Evolutionary conservation across 1,140 invertebrate genomes (phyloP).

Genomic region (Heliconius nattereri): DNA sequence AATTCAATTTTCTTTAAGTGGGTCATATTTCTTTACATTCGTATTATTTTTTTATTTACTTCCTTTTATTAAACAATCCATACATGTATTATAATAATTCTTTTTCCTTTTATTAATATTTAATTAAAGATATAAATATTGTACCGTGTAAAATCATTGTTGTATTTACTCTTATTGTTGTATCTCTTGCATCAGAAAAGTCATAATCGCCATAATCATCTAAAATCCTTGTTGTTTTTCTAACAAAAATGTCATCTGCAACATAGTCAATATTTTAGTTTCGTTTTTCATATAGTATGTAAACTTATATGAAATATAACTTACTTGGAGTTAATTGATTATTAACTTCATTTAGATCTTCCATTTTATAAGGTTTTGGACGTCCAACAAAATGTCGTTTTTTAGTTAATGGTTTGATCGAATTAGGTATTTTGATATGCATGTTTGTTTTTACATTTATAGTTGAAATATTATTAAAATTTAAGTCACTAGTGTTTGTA

Average conservation of each 20-base stretch:
- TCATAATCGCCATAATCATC: slow-evolving; percentile 55
- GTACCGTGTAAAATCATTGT: not conserved
- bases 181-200: slow-evolving; percentile 34
- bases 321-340: slow-evolving; percentile 48
- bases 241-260: slow-evolving; percentile 54
- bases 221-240: slow-evolving; percentile 35
- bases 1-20: not conserved
- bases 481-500: slow-evolving; percentile 3
- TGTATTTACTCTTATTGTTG: not conserved
- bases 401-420: slow-evolving; percentile 31
- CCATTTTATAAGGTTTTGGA: slow-evolving; percentile 62
- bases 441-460: not conserved
- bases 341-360: slow-evolving; percentile 51
- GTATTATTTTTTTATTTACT: not conserved
- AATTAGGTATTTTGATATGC: not conserved
- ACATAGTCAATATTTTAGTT: slow-evolving; percentile 46
- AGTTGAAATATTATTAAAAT: not conserved
- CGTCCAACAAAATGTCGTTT: slow-evolving; percentile 54
- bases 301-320: slow-evolving; percentile 30
- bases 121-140: not conserved
- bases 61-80: not conserved
- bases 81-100: too few species aligned
- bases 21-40: not conserved
- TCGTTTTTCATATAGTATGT: slow-evolving; percentile 23
- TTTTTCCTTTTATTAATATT: too few species aligned